Base-by-base conservation (phyloP, 2,888 invertebrate species). In the Pegoplata infirma region DNA sequence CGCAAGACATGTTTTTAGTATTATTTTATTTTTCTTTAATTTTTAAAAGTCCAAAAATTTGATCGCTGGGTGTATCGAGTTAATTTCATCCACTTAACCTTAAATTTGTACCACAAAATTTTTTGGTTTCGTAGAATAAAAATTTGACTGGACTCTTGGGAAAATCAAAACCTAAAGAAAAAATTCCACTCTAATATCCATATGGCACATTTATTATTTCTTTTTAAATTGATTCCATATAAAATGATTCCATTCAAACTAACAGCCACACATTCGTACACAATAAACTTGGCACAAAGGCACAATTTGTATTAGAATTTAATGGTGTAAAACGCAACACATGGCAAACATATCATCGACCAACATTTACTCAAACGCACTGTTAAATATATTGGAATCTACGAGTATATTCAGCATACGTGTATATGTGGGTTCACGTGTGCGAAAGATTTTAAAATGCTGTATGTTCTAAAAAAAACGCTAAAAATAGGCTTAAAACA, bases 401-500 rank as follows among this genome's bases (percentile, higher is more conserved):
- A 40, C 36, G n/a, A n/a, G n/a, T n/a, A n/a, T 40, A 1, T n/a
- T 12, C 36, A 12, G 14, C 5, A 40, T 2, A n/a, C 3, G n/a
- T 40, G 14, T n/a, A 32, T 2, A 32, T 10, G 14, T 40, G 12
- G 19, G 16, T n/a, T n/a, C 28, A 14, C 19, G 32, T 66, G 16
- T 67, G 17, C 2, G 8, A 51, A 32, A 36, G 66, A 66, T 56
- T 58, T 59, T 12, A 61, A 61, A 17, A 72, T 49, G 66, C 55
- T 75, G 63, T 68, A 28, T 46, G 23, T 51, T 74, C 74, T 66
- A 69, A 61, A 49, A 68, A 7, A 23, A 63, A 66, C 53, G 64
- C 59, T 78, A 68, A 74, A 74, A 66, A 56, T 75, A 71, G 66
- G 74, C 66, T 79, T 67, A 79, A 74, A 66, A 25, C 55, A 53